Percentiles rank a stretch among this genome's conserved stretches.
These are phyloP conservation scores for Sylvicola cinctus DNA, from an alignment of 2,888 invertebrate species.

Conservation along the genomic window DNA sequence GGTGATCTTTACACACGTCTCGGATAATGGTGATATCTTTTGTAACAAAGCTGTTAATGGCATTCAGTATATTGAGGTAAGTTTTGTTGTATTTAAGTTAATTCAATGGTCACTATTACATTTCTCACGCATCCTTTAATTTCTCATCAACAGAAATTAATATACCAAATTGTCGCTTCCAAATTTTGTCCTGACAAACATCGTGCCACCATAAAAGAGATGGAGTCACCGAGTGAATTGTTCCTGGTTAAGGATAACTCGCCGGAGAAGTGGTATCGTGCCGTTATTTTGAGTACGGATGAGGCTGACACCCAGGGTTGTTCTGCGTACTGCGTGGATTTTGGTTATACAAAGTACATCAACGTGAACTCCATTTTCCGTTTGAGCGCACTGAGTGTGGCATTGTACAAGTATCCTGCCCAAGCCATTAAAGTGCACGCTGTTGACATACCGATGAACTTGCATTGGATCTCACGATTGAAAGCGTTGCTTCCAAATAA, in stretches of 20 bases:
- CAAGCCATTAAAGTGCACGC: conserved; percentile 37
- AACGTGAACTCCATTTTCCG: conserved; percentile 25
- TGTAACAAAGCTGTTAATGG: conserved; percentile 18
- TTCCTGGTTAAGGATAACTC: conserved; percentile 28
- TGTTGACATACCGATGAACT: conserved; percentile 31
- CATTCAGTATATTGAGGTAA: conserved; percentile 15
- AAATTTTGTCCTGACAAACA: conserved; percentile 15
- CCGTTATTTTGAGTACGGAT: conserved; percentile 20
- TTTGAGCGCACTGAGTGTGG: conserved; percentile 30
- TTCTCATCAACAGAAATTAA: conserved; percentile 12
- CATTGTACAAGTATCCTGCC: conserved; percentile 31
- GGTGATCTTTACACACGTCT: conserved; percentile 19
- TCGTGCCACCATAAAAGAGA: background rate
- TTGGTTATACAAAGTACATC: conserved; percentile 28
- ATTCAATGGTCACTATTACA: conserved; percentile 1
- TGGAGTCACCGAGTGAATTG: conserved; percentile 17
- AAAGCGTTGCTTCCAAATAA: background rate
- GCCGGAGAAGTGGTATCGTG: conserved; percentile 26
- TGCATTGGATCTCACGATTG: background rate
- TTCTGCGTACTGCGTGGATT: conserved; percentile 32
- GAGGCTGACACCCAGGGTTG: conserved; percentile 10
- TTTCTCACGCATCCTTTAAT: background rate
- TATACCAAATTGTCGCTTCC: conserved; percentile 16
- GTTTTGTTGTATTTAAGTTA: conserved; percentile 1
- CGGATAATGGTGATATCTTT: conserved; percentile 19